These are phyloP conservation scores for Anniella stebbinsi DNA, from an alignment of 2,797 vertebrate genomes.

Conservation along the genomic window DNA sequence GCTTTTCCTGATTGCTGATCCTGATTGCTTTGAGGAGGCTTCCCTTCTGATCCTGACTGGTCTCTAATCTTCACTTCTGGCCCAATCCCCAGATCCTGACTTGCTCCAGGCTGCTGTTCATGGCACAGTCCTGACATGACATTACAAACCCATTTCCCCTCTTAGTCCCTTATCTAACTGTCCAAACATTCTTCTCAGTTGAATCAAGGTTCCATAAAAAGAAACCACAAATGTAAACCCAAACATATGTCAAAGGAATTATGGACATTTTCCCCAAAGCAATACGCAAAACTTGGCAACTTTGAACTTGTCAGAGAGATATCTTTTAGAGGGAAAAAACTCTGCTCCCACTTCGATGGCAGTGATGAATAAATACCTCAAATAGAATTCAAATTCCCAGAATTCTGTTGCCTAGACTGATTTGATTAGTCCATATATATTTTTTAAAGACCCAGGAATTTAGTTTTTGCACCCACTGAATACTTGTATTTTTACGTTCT, in stretches of 20 bases:
- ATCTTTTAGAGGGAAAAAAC: background rate
- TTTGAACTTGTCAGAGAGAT: background rate
- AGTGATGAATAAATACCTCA: background rate
- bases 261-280: background rate
- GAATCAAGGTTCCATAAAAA: background rate
- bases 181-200: background rate
- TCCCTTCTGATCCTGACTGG: background rate
- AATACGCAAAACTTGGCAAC: background rate
- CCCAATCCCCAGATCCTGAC: background rate
- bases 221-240: background rate
- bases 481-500: background rate
- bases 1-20: background rate
- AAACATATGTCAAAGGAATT: background rate
- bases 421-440: background rate
- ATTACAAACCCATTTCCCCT: background rate
- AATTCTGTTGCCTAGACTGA: background rate
- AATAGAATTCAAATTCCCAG: background rate
- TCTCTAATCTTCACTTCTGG: background rate
- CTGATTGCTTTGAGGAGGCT: background rate
- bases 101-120: background rate
- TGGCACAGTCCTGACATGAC: background rate
- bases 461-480: background rate
- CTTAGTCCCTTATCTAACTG: background rate
- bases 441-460: background rate
- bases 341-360: background rate